A percentile compares a stretch with the other conserved stretches of the same genome.
Evolutionary conservation across 2,888 invertebrate species (phyloP).

Genomic region (Rhingia campestris): DNA sequence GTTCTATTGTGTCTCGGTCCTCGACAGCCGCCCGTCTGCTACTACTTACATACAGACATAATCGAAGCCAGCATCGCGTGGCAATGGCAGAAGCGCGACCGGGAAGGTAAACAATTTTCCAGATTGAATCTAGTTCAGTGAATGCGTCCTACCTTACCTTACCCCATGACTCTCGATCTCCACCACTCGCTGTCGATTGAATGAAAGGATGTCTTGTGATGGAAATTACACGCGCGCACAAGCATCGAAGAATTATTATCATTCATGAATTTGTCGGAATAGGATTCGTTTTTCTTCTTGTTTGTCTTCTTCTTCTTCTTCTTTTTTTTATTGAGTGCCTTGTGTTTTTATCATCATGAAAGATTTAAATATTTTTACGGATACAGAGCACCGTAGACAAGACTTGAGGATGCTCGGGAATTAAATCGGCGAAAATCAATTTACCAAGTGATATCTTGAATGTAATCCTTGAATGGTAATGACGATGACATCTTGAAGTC

Average conservation of each 20-base stretch:
- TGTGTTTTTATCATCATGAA: conserved; percentile 48
- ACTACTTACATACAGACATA: not conserved
- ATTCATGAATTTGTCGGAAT: conserved; percentile 72
- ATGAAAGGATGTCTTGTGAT: conserved; percentile 42
- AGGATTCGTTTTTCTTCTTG: conserved; percentile 24
- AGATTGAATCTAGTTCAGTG: conserved; percentile 64
- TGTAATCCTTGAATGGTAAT: conserved; percentile 61
- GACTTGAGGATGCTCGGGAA: conserved; percentile 40
- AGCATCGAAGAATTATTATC: conserved; percentile 71
- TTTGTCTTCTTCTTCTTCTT: conserved; percentile 12
- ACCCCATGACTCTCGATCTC: not conserved
- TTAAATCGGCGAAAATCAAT: conserved; percentile 62
- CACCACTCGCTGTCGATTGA: conserved; percentile 2
- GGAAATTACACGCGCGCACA: conserved; percentile 56
- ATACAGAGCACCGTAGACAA: conserved; percentile 27
- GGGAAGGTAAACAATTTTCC: conserved; percentile 71
- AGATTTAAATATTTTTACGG: conserved; percentile 50
- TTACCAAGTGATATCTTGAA: conserved; percentile 63
- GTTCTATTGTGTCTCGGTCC: conserved; percentile 63
- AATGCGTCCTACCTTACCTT: conserved; percentile 1
- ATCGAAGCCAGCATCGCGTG: conserved; percentile 25
- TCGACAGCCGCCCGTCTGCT: conserved; percentile 57
- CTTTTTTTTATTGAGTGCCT: not conserved
- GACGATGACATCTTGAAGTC: conserved; percentile 64
- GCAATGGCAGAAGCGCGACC: conserved; percentile 50